phyloP scores from a whole-genome alignment of 2,113 vertebrate genomes.

The Strix uralensis region DNA sequence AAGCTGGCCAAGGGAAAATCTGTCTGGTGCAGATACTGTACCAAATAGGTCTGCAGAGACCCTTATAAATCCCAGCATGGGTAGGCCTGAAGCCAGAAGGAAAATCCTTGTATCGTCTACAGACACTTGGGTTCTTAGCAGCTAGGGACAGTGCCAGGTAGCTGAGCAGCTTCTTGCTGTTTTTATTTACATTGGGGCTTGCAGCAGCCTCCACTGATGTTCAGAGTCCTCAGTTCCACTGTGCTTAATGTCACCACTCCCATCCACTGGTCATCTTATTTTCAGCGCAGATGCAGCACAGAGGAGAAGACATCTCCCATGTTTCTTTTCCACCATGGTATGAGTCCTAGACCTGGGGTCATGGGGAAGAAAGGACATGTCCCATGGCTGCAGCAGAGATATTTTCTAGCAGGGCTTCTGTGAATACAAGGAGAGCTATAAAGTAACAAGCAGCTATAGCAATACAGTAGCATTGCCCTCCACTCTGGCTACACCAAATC shows the following conservation, averaged over 20 bases:
- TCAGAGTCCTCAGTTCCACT: neutral
- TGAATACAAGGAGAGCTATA: neutral
- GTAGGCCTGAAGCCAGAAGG: neutral
- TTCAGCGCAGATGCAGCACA: neutral
- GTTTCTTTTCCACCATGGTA: neutral
- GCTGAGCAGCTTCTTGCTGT: neutral
- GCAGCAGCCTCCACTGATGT: neutral
- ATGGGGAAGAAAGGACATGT: neutral
- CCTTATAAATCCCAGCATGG: neutral
- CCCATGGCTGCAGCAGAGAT: neutral
- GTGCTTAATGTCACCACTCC: neutral
- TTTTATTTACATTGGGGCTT: neutral
- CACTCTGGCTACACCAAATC: neutral
- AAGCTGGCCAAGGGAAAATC: neutral
- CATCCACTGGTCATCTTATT: neutral
- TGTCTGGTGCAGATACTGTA: neutral
- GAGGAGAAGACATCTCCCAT: neutral
- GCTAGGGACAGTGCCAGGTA: neutral
- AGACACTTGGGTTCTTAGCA: neutral
- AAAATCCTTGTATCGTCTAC: neutral
- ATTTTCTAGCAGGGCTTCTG: neutral
- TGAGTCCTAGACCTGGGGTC: neutral
- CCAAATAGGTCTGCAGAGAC: neutral
- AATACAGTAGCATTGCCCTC: neutral
- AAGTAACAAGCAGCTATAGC: neutral